Percentiles rank a stretch among this genome's conserved stretches.
phyloP scores from a whole-genome alignment of 1,140 invertebrate genomes.

The Drosophila serrata region DNA sequence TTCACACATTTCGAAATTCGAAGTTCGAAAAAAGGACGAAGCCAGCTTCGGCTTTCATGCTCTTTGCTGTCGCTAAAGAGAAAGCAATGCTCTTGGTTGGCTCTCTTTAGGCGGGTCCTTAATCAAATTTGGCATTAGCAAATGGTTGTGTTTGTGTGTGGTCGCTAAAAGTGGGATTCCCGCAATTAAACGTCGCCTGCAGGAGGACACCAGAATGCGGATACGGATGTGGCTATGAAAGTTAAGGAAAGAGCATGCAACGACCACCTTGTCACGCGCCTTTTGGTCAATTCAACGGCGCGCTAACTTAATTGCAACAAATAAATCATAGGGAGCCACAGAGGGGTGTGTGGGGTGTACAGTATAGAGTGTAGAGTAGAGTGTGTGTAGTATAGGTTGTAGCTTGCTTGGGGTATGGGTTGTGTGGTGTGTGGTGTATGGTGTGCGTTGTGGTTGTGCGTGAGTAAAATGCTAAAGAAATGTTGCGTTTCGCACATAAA shows the following conservation, averaged over 20 bases:
- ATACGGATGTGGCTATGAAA: slow-evolving; percentile 2
- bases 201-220: slow-evolving; percentile 21
- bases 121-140: slow-evolving; percentile 47
- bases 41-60: slow-evolving; percentile 15
- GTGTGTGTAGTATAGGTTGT: not conserved
- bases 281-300: slow-evolving; percentile 49
- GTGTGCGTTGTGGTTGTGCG: slow-evolving; percentile 38
- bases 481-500: slow-evolving; percentile 73
- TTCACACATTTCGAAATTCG: slow-evolving; percentile 81
- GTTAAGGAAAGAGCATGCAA: not conserved
- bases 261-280: slow-evolving; percentile 50
- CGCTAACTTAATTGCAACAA: slow-evolving; percentile 75
- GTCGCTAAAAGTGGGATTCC: slow-evolving; percentile 20
- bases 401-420: not conserved
- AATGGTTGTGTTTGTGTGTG: slow-evolving; percentile 4
- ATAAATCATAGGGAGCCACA: slow-evolving; percentile 64
- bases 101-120: slow-evolving; percentile 29
- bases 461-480: slow-evolving; percentile 70
- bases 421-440: not conserved
- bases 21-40: slow-evolving; percentile 66
- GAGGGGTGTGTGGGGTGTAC: not conserved
- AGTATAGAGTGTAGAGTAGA: not conserved
- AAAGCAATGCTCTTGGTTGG: not conserved
- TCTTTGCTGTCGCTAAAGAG: slow-evolving; percentile 38
- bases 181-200: slow-evolving; percentile 47